Conservation (phyloP, 2,113 vertebrate species). For the Bujurquina vittata region DNA sequence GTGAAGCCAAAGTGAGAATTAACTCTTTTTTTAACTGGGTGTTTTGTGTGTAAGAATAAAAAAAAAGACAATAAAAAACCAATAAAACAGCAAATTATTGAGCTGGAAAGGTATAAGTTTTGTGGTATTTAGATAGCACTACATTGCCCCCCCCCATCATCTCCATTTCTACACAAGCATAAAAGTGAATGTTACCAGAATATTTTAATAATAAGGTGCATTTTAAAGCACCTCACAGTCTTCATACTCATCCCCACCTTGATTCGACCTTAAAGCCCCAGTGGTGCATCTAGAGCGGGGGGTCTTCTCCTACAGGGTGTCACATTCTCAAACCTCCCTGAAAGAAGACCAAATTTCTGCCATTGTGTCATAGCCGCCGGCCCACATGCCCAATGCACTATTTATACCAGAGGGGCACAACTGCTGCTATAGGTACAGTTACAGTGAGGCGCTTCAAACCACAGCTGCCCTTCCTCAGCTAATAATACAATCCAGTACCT, state of each 20-base stretch:
- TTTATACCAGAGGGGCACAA: slow-evolving; percentile 77
- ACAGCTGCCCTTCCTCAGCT: slow-evolving; percentile 70
- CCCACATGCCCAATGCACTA: slow-evolving; percentile 67
- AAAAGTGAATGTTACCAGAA: not conserved
- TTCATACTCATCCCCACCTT: slow-evolving; percentile 38
- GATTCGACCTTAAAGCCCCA: slow-evolving; percentile 60
- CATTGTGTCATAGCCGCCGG: slow-evolving; percentile 73
- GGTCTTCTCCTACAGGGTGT: slow-evolving; percentile 51
- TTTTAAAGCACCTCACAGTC: not conserved
- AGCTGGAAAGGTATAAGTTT: not conserved
- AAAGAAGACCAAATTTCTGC: slow-evolving; percentile 70
- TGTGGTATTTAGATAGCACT: not conserved
- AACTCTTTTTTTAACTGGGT: too few species aligned
- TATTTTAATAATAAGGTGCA: not conserved
- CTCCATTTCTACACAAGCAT: not conserved
- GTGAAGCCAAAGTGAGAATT: not conserved
- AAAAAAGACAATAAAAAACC: too few species aligned
- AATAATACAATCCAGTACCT: slow-evolving; percentile 62
- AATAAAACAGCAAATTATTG: too few species aligned
- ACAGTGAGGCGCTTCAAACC: slow-evolving; percentile 70
- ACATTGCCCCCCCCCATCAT: not conserved
- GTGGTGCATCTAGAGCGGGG: slow-evolving; percentile 40
- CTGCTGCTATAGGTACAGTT: slow-evolving; percentile 78
- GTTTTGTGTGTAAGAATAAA: too few species aligned
- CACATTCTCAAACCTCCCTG: slow-evolving; percentile 70